Evolutionary conservation across 2,888 invertebrate genomes (phyloP).

Genomic region (Habroteleia sp.): DNA sequence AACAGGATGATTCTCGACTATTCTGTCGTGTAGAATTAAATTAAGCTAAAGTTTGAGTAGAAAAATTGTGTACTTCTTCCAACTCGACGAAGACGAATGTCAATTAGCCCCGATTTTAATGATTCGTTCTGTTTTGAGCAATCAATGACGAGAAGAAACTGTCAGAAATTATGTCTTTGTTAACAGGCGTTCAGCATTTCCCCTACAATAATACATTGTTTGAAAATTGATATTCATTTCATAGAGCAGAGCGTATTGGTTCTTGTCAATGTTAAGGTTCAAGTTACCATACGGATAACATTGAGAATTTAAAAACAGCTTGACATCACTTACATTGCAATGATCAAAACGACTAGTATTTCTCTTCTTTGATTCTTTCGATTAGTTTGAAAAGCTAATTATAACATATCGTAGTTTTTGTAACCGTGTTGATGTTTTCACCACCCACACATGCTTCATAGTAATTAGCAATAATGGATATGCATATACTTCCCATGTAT

Average conservation of each 20-base stretch:
- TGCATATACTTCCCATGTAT: slow-evolving; percentile 7
- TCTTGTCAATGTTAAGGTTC: slow-evolving; percentile 10
- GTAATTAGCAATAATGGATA: slow-evolving; percentile 65
- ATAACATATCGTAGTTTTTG: slow-evolving; percentile 70
- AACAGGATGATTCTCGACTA: slow-evolving; percentile 7
- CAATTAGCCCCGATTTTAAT: slow-evolving; percentile 17
- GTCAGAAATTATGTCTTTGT: slow-evolving; percentile 5
- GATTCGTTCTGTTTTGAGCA: slow-evolving; percentile 32
- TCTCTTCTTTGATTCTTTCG: slow-evolving; percentile 69
- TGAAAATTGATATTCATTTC: slow-evolving; percentile 47
- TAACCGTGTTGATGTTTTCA: slow-evolving; percentile 70
- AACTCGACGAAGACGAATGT: slow-evolving; percentile 28
- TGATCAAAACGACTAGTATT: slow-evolving; percentile 51
- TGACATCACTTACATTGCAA: slow-evolving; percentile 8
- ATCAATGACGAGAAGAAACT: slow-evolving; percentile 8
- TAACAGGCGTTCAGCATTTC: slow-evolving; percentile 3
- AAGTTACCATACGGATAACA: slow-evolving; percentile 63
- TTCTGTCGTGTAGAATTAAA: slow-evolving; percentile 5
- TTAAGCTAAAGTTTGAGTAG: not conserved
- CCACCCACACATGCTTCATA: slow-evolving; percentile 70
- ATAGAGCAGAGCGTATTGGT: slow-evolving; percentile 31
- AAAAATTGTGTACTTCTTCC: slow-evolving; percentile 4
- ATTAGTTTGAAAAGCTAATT: slow-evolving; percentile 74
- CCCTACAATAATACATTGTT: not conserved
- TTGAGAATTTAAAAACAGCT: slow-evolving; percentile 9